A percentile compares a stretch with the other conserved stretches of the same genome.
These are phyloP conservation scores for Agrypnia vestita DNA, from an alignment of 1,140 invertebrate species.

Conservation along the genomic window DNA sequence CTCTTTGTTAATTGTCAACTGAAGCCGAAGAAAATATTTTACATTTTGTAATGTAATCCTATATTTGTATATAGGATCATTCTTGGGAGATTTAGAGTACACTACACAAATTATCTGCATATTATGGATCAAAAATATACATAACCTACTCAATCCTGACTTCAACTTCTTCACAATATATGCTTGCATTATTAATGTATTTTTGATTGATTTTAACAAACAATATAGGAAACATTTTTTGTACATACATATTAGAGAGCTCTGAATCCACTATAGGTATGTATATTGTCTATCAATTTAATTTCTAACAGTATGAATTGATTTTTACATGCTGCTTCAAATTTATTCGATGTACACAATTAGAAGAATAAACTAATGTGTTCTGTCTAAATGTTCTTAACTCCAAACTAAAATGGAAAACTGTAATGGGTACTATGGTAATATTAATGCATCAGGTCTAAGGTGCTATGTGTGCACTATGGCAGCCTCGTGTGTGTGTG, in stretches of 20 bases:
- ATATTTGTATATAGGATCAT: no score
- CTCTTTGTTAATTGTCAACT: neutral
- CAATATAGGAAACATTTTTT: no score
- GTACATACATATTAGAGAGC: no score
- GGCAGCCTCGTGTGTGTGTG: slow-evolving; percentile 49
- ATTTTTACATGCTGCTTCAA: neutral
- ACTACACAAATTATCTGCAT: no score
- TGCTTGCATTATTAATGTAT: neutral
- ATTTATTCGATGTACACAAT: neutral
- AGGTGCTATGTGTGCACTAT: slow-evolving; percentile 57
- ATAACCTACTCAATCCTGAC: neutral
- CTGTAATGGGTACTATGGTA: neutral
- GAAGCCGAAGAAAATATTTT: neutral
- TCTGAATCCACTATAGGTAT: neutral
- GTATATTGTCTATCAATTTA: neutral
- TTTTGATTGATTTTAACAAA: no score
- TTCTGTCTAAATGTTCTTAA: neutral
- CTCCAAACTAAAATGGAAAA: neutral
- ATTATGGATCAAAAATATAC: no score
- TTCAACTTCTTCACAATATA: no score
- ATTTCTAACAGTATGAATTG: no score
- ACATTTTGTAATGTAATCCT: no score
- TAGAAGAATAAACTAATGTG: neutral
- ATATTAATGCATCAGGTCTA: slow-evolving; percentile 41
- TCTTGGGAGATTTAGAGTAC: no score